These are phyloP conservation scores for Odocoileus virginianus DNA, from an alignment of 2,113 vertebrate genomes.

Conservation along the genomic window DNA sequence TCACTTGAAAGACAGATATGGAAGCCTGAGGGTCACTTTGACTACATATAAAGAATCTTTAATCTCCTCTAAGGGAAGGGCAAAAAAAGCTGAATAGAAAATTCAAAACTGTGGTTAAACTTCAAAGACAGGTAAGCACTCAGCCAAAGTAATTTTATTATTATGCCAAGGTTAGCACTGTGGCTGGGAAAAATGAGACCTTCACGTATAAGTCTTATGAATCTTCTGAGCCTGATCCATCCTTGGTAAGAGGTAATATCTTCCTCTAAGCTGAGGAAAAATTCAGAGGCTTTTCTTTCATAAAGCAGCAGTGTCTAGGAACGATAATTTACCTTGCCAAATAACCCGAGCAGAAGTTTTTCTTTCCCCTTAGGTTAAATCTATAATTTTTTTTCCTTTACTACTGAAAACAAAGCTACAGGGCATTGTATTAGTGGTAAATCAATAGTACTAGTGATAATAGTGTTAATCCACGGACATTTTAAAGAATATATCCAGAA, in stretches of 20 bases:
- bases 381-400: neutral
- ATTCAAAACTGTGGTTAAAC: neutral
- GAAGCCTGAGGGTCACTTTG: neutral
- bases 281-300: neutral
- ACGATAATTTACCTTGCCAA: slow-evolving; percentile 27
- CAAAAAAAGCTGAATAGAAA: neutral
- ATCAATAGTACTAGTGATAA: neutral
- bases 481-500: neutral
- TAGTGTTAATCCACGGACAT: neutral
- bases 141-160: neutral
- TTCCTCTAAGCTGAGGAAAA: neutral
- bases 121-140: neutral
- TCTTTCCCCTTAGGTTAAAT: neutral
- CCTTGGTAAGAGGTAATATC: neutral
- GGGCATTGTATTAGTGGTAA: neutral
- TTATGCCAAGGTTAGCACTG: neutral
- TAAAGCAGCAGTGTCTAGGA: neutral
- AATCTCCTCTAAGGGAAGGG: neutral
- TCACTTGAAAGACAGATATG: neutral
- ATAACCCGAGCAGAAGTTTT: neutral
- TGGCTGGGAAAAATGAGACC: neutral
- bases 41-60: neutral
- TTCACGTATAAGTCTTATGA: neutral
- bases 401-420: slow-evolving; percentile 27
- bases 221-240: neutral